Base-by-base conservation (phyloP, 2,888 invertebrate species). In the Zaprionus obscuricornis region DNA sequence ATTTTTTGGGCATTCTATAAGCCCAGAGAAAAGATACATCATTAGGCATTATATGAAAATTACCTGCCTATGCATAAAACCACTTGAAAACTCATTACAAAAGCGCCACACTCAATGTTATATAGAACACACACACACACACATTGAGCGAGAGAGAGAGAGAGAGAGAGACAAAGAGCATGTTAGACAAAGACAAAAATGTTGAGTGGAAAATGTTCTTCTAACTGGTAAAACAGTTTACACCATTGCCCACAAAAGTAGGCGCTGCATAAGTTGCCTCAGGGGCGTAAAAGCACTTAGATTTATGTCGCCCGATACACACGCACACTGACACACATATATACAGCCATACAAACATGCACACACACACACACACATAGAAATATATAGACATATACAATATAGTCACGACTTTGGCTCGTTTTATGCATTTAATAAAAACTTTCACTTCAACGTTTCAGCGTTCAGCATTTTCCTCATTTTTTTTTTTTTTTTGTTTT, bases 11-110 rank as follows among this genome's bases (percentile, higher is more conserved):
- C 40, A 39, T 63, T 65, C 63, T 26, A 62, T 78, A 45, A 52
- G 65, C 49, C 54, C 39, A 37, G 10, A 52, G 34, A 63, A 70
- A 60, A 68, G 62, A 83, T 76, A 79, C 84, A 79, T 79, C 78
- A 83, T 79, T 79, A 83, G 84, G 77, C 47, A 76, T 79, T 83
- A 84, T 81, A 74, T 49, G 55, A 62, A 79, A 81, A 79, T 84
- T 81, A 84, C 78, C 84, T 81, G 64, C 77, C 81, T 79, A 81
- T 83, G 82, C 78, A 83, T 76, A 74, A 81, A 79, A 83, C 84
- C 84, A 79, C 78, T 79, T 79, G 81, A 79, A 79, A 79, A 79
- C 78, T 79, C 78, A 79, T 79, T 79, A 79, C 81, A 74, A 66
- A 67, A 64, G 70, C 76, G 43, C 39, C 62, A 57, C 51, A 62